Evolutionary conservation across 23 tunicate species (phyloP).

Genomic region (Halocynthia aurantium): DNA sequence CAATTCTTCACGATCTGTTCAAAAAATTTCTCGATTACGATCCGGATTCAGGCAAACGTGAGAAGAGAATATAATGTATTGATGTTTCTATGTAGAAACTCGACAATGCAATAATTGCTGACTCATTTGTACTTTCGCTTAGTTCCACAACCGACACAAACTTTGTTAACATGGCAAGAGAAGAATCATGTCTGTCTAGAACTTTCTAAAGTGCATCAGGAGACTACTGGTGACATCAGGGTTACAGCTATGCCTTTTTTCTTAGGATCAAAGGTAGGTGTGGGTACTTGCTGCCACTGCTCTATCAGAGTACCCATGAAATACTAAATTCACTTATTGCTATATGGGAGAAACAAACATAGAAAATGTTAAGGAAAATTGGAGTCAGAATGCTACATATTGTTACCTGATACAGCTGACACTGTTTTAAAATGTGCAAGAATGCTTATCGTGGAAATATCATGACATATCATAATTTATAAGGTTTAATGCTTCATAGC

Average conservation of each 20-base stretch:
- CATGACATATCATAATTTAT: no score
- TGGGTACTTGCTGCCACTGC: not conserved
- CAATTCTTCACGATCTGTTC: constrained; percentile 66
- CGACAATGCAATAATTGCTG: not conserved
- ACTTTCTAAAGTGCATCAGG: constrained; percentile 66
- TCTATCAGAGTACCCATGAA: no score
- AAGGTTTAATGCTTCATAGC: no score
- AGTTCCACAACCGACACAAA: constrained; percentile 52
- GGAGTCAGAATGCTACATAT: not conserved
- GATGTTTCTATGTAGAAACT: not conserved
- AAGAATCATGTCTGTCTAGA: constrained; percentile 73
- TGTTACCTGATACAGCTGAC: not conserved
- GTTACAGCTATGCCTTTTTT: constrained; percentile 94
- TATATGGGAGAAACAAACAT: not conserved
- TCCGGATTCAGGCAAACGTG: constrained; percentile 9
- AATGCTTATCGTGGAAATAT: no score
- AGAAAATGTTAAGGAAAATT: not conserved
- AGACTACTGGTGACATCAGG: constrained; percentile 70
- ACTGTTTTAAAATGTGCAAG: no score
- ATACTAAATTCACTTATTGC: no score
- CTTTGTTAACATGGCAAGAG: constrained; percentile 65
- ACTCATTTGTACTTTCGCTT: not conserved
- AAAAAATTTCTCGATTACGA: constrained; percentile 46
- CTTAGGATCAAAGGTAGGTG: constrained; percentile 50
- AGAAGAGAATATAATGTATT: not conserved